These are phyloP conservation scores for Apis florea DNA, from an alignment of 1,140 invertebrate genomes.

Conservation along the genomic window DNA sequence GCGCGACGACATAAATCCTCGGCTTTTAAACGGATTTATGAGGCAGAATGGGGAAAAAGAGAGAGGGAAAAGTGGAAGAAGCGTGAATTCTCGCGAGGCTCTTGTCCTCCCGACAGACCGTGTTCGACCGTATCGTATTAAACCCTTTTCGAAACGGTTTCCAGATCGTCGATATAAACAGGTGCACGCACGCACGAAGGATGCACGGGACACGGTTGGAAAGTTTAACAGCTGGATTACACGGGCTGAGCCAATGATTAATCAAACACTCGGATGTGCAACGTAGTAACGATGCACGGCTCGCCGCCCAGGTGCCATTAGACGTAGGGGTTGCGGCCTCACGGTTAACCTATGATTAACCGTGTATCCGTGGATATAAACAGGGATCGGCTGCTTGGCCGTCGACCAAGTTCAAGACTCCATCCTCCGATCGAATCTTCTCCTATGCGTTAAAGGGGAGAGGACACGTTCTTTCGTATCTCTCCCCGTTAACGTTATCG, in stretches of 20 bases:
- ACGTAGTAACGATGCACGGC: constrained; percentile 67
- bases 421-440: constrained; percentile 28
- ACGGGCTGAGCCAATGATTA: constrained; percentile 69
- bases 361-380: constrained; percentile 66
- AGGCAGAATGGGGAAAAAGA: constrained; percentile 5
- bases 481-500: no score
- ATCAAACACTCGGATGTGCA: constrained; percentile 68
- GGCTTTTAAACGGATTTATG: constrained; percentile 58
- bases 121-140: constrained; percentile 45
- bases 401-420: constrained; percentile 57
- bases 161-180: background rate
- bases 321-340: constrained; percentile 61
- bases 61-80: background rate
- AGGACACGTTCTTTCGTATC: no score
- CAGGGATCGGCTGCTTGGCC: constrained; percentile 44
- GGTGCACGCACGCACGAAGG: constrained; percentile 9
- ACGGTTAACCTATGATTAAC: constrained; percentile 68
- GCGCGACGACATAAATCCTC: constrained; percentile 55
- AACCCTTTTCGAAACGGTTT: constrained; percentile 29
- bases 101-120: constrained; percentile 28
- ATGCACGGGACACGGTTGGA: constrained; percentile 8
- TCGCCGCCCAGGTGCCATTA: constrained; percentile 65
- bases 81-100: constrained; percentile 53
- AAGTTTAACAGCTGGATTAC: constrained; percentile 68
- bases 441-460: constrained; percentile 43